Conservation (phyloP, 2,888 invertebrate species). For the Agrotis clavis region DNA sequence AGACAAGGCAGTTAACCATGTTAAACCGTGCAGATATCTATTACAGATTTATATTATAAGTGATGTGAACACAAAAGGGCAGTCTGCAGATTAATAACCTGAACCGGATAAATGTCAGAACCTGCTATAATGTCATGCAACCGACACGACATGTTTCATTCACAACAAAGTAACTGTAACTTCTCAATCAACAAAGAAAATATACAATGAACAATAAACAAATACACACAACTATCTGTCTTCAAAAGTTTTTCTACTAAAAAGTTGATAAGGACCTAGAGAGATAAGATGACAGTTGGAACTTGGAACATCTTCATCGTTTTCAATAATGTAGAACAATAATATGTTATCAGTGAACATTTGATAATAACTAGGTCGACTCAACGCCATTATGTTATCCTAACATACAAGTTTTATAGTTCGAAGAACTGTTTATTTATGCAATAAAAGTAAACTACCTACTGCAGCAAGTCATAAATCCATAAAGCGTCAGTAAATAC, state of each 20-base stretch:
- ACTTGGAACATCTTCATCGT: constrained; percentile 25
- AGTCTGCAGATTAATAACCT: constrained; percentile 73
- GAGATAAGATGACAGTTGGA: constrained; percentile 28
- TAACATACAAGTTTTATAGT: constrained; percentile 41
- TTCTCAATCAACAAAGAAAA: constrained; percentile 59
- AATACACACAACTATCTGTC: constrained; percentile 34
- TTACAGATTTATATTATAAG: constrained; percentile 31
- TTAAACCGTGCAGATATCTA: constrained; percentile 31
- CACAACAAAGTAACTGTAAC: constrained; percentile 49
- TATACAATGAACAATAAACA: constrained; percentile 44
- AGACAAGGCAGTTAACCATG: constrained; percentile 8
- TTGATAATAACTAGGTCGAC: constrained; percentile 38
- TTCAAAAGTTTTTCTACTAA: constrained; percentile 36
- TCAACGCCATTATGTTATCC: constrained; percentile 25
- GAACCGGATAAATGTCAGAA: constrained; percentile 61
- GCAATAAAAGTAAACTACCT: constrained; percentile 51
- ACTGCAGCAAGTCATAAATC: constrained; percentile 40
- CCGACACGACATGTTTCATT: constrained; percentile 55
- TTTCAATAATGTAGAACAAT: constrained; percentile 44
- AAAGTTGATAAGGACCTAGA: constrained; percentile 44
- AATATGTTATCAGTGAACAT: constrained; percentile 34
- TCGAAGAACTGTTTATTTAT: constrained; percentile 44
- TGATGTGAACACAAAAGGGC: constrained; percentile 63
- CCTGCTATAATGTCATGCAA: constrained; percentile 56
- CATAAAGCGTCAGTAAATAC: constrained; percentile 42